These are phyloP conservation scores for Rhabdornis inornatus DNA, from an alignment of 2,113 vertebrate genomes.

Conservation along the genomic window DNA sequence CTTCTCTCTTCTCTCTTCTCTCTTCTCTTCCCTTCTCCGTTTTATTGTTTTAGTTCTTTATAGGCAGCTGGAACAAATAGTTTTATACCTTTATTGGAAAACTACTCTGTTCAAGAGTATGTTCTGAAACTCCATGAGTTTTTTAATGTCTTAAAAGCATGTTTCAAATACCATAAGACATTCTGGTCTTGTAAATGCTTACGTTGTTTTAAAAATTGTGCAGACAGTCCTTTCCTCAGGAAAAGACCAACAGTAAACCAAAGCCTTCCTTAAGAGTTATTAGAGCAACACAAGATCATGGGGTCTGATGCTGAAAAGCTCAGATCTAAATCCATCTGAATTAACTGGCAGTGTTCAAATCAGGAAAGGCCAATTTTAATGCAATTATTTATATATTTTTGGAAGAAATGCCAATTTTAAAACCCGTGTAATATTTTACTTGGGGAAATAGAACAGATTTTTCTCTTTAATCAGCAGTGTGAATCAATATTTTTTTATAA, in stretches of 20 bases:
- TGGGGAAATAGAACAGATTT: background rate
- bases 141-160: background rate
- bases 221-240: background rate
- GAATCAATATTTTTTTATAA: background rate
- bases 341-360: background rate
- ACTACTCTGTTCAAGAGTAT: background rate
- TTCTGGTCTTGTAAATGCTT: background rate
- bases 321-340: background rate
- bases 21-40: too few species aligned
- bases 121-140: background rate
- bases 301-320: background rate
- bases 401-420: background rate
- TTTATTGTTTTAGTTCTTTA: too few species aligned
- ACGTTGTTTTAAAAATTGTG: background rate
- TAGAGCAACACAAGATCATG: background rate
- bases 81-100: background rate
- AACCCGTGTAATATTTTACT: background rate
- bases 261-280: background rate
- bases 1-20: background rate
- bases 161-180: background rate
- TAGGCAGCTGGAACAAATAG: background rate
- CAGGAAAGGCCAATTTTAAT: background rate
- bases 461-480: background rate
- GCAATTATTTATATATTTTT: background rate
- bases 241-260: background rate